Conservation (phyloP, 2,888 invertebrate genomes). For the Pollenia labialis region DNA sequence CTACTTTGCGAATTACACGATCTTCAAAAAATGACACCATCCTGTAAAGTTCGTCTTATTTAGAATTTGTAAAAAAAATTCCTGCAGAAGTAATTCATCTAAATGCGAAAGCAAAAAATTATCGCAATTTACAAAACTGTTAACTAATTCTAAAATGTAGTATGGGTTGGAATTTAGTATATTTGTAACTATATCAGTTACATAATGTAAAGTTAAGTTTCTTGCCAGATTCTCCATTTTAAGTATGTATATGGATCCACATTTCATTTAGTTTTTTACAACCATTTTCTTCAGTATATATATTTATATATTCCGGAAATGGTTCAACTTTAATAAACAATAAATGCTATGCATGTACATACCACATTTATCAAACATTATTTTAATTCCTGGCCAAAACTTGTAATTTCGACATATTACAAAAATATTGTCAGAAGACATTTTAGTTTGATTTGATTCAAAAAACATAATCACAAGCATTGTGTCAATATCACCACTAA, state of each 20-base stretch:
- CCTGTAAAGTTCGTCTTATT: constrained; percentile 10
- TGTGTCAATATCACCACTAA: constrained; percentile 22
- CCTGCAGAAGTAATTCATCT: constrained; percentile 40
- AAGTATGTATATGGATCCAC: constrained; percentile 38
- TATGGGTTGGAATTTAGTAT: constrained; percentile 49
- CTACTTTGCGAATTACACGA: constrained; percentile 17
- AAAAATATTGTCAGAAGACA: constrained; percentile 34
- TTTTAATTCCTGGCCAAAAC: constrained; percentile 64
- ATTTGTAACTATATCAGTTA: constrained; percentile 30
- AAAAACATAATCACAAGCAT: constrained; percentile 45
- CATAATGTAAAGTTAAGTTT: background rate
- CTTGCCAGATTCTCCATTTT: constrained; percentile 23
- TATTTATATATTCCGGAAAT: constrained; percentile 14
- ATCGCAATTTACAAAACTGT: constrained; percentile 19
- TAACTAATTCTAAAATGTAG: constrained; percentile 52
- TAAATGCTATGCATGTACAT: constrained; percentile 30
- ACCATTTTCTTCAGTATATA: background rate
- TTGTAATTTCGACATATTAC: constrained; percentile 53
- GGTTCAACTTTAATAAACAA: constrained; percentile 35
- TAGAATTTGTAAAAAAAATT: constrained; percentile 42
- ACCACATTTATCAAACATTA: constrained; percentile 55
- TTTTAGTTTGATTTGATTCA: background rate
- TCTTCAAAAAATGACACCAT: constrained; percentile 26
- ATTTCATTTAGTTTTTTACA: constrained; percentile 22
- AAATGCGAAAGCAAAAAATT: constrained; percentile 46